Evolutionary conservation across 2,113 vertebrate species (phyloP).

Genomic region (Fulica atra): DNA sequence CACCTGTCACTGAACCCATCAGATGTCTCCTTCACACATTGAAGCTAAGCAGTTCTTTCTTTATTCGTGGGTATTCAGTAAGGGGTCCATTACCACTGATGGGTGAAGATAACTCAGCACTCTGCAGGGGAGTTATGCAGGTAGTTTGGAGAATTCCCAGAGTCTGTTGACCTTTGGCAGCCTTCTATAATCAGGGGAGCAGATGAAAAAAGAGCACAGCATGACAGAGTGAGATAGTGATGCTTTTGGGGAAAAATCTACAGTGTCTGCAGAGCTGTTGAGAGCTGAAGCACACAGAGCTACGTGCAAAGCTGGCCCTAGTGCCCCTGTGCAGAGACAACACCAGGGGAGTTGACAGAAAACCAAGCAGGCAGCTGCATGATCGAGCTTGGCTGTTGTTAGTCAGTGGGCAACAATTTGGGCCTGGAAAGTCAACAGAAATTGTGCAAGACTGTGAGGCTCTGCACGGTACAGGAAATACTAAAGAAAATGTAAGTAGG

Average conservation of each 20-base stretch:
- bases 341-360: neutral
- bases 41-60: neutral
- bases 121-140: neutral
- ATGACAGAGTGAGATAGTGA: neutral
- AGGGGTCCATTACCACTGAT: neutral
- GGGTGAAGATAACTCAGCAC: neutral
- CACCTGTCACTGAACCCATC: neutral
- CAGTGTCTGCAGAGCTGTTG: neutral
- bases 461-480: neutral
- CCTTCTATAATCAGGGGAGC: neutral
- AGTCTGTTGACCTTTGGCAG: neutral
- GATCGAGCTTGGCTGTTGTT: neutral
- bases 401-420: conserved; percentile 4
- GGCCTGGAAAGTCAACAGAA: conserved; percentile 5
- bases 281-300: neutral
- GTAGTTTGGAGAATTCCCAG: neutral
- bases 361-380: neutral
- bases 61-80: neutral
- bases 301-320: neutral
- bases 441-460: neutral
- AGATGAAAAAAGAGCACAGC: neutral
- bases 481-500: neutral
- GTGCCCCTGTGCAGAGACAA: neutral
- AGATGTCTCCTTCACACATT: neutral
- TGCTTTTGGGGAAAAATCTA: neutral